These are phyloP conservation scores for Botia almorhae DNA, from an alignment of 2,797 vertebrate species.

Conservation along the genomic window DNA sequence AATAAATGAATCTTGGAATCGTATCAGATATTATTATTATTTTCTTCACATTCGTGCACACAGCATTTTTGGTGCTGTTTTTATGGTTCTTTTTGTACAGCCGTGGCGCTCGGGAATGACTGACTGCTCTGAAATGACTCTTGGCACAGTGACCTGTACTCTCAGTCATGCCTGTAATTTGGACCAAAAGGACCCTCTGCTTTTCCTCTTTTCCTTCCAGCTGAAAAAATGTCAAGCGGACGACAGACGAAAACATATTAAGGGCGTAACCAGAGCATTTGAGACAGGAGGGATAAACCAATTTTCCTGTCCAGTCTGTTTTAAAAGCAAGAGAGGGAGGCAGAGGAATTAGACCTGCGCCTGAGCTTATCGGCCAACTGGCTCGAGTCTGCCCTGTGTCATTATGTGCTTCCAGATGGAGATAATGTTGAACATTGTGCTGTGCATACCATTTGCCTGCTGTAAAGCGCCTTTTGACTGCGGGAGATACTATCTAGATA, in stretches of 20 bases:
- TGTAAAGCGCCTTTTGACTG: slow-evolving; percentile 69
- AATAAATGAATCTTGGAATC: slow-evolving; percentile 44
- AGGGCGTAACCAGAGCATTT: slow-evolving; percentile 64
- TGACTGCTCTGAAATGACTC: slow-evolving; percentile 76
- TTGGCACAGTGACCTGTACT: slow-evolving; percentile 66
- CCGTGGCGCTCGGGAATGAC: slow-evolving; percentile 58
- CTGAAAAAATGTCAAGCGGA: slow-evolving; percentile 17
- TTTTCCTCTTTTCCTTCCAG: slow-evolving; percentile 54
- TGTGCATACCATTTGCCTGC: slow-evolving; percentile 70
- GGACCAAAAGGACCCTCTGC: slow-evolving; percentile 68
- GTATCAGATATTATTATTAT: slow-evolving; percentile 44
- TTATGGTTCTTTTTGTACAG: slow-evolving; percentile 36
- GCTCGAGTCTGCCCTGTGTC: slow-evolving; percentile 56
- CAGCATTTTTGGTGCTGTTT: slow-evolving; percentile 19
- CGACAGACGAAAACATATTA: slow-evolving; percentile 61
- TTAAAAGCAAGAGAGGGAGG: slow-evolving; percentile 61
- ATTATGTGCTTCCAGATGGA: slow-evolving; percentile 76
- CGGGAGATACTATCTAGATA: slow-evolving; percentile 71
- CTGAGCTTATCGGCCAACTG: slow-evolving; percentile 42
- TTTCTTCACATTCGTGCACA: slow-evolving; percentile 32
- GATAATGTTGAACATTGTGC: slow-evolving; percentile 77
- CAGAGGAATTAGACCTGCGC: slow-evolving; percentile 52
- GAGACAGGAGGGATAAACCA: slow-evolving; percentile 75
- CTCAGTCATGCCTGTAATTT: slow-evolving; percentile 75
- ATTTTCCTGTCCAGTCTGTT: slow-evolving; percentile 76